phyloP scores from a whole-genome alignment of 1,140 invertebrate species.

The Scaptomyza montana region DNA sequence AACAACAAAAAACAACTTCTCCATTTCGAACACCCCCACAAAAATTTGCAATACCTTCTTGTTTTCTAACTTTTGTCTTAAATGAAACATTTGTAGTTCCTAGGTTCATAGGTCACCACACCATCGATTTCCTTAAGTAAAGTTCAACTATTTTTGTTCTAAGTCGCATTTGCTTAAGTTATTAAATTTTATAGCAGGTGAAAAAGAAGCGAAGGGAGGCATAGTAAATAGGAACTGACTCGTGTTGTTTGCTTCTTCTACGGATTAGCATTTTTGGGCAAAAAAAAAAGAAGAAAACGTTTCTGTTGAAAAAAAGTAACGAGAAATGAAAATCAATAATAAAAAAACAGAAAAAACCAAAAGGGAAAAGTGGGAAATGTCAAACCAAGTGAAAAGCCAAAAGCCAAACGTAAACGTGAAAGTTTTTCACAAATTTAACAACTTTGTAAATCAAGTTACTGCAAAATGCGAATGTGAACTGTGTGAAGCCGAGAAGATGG shows the following conservation, averaged over 20 bases:
- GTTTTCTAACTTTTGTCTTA: no score
- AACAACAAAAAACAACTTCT: background rate
- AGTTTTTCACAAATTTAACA: slow-evolving; percentile 60
- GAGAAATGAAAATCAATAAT: slow-evolving; percentile 69
- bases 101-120: no score
- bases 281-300: no score
- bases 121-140: no score
- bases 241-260: slow-evolving; percentile 14
- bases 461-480: background rate
- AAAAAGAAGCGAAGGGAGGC: background rate
- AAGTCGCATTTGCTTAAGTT: slow-evolving; percentile 3
- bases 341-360: slow-evolving; percentile 3
- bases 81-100: no score
- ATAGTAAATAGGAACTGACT: background rate
- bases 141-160: background rate
- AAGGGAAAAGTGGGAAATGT: slow-evolving; percentile 54
- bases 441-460: slow-evolving; percentile 15
- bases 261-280: no score
- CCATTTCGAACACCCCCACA: background rate
- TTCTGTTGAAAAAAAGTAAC: slow-evolving; percentile 53
- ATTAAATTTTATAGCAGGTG: background rate
- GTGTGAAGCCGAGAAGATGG: no score
- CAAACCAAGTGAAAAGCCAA: slow-evolving; percentile 62
- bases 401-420: slow-evolving; percentile 53
- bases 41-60: background rate